A percentile compares a stretch with the other conserved stretches of the same genome.
These are phyloP conservation scores for Gisinianus flammeolus DNA, from an alignment of 2,888 invertebrate species.

Conservation along the genomic window DNA sequence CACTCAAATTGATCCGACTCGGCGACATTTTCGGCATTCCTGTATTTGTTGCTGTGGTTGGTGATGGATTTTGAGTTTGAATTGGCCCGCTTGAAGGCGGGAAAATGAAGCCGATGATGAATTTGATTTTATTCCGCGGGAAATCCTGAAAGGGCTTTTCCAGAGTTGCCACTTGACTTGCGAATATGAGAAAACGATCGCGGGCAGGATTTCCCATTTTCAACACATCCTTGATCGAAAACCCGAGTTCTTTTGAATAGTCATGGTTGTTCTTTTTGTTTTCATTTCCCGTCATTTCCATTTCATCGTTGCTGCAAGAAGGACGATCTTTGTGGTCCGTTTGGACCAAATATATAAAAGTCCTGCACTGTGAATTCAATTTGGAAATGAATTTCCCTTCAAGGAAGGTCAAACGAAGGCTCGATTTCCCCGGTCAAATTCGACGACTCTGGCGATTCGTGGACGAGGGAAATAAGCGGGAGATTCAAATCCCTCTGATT, in stretches of 20 bases:
- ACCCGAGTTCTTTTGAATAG: neutral
- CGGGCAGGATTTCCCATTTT: slow-evolving; percentile 14
- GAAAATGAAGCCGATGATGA: neutral
- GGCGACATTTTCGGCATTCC: slow-evolving; percentile 10
- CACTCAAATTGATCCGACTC: neutral
- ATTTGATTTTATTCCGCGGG: neutral
- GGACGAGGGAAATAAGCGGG: neutral
- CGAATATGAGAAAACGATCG: slow-evolving; percentile 24
- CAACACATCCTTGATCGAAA: neutral
- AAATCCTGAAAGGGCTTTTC: neutral
- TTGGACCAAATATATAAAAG: too few species aligned
- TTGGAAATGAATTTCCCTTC: neutral
- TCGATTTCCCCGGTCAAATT: neutral
- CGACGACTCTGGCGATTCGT: neutral
- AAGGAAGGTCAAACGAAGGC: neutral
- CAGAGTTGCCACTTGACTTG: neutral
- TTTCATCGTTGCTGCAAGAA: too few species aligned
- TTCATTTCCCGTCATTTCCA: too few species aligned
- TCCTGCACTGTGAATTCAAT: neutral
- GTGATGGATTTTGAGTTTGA: neutral
- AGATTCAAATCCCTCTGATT: too few species aligned
- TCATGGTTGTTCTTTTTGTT: too few species aligned
- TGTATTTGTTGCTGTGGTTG: neutral
- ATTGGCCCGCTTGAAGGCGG: neutral
- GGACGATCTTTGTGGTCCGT: too few species aligned